Base-by-base conservation (phyloP, 2,797 vertebrate species). In the Halcyon smyrnensis region DNA sequence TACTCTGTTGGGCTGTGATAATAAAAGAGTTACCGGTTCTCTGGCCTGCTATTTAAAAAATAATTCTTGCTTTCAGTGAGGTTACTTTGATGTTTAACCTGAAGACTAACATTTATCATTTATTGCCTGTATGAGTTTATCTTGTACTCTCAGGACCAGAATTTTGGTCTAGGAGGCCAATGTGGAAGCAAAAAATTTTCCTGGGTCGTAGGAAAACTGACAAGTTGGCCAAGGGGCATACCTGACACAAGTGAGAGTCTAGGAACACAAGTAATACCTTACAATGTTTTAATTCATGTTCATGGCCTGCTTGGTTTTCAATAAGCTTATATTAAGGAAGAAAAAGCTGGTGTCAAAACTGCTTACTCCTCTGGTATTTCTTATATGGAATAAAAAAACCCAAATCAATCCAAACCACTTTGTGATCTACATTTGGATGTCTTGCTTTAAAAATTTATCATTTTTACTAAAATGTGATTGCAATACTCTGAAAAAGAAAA, bases 331-430 rank as follows among this genome's bases (percentile, higher is more conserved):
- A 28, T 64, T 8, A 82, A 4, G 6, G 67, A 7, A 77, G 9
- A 62, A 81, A 88, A 68, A 27, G 1, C 19, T 87, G 4, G 4
- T 75, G 15, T 43, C 17, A 80, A 56, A 82, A 85, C 57, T 69
- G 0, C 6, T 79, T 89, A 18, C 6, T 53, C 36, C 25, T 69
- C 17, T 43, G 13, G 6, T 39, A 73, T 89, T 92, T 90, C 50
- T 62, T 4, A 11, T 4, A 3, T 54, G 24, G 23, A 59, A 34
- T 25, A 57, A 48, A 21, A 69, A 48, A 10, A 4, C 7, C 15
- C 27, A 34, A 36, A 18, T 0, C 1, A 17, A 53, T 60, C 4
- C 1, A 5, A 65, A 75, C 10, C 15, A 20, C 8, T 11, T 46
- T 7, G 3, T 39, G 14, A 46, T 37, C 41, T 53, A 56, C 11